A percentile compares a stretch with the other conserved stretches of the same genome.
Evolutionary conservation across 2,797 vertebrate genomes (phyloP).

Genomic region (Squalus acanthias): DNA sequence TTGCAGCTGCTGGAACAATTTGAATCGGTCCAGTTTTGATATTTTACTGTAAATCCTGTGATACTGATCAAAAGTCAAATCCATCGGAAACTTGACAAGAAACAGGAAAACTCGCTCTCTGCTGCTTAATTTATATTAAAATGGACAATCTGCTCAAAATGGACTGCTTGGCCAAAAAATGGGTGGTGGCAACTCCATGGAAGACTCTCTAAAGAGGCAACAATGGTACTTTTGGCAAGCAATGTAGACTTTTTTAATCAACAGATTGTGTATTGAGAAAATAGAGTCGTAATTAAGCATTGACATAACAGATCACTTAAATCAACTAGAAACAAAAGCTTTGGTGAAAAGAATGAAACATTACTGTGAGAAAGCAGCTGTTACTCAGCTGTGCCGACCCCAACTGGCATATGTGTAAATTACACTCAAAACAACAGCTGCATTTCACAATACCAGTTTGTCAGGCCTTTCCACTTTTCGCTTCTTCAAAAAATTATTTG

Average conservation of each 20-base stretch:
- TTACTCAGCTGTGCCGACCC: background rate
- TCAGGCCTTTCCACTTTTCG: background rate
- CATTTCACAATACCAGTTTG: background rate
- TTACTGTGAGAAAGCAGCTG: constrained; percentile 9
- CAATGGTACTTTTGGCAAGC: background rate
- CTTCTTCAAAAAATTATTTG: background rate
- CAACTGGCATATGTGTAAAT: background rate
- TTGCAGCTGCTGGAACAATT: background rate
- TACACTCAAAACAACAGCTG: constrained; percentile 8
- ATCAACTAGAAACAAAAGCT: no score
- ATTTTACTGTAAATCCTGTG: background rate
- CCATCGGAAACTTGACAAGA: background rate
- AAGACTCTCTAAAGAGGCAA: background rate
- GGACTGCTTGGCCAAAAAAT: background rate
- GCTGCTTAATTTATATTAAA: background rate
- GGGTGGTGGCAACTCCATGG: background rate
- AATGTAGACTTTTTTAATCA: background rate
- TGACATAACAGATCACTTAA: background rate
- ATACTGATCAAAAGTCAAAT: background rate
- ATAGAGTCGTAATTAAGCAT: background rate
- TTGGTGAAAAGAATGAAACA: background rate
- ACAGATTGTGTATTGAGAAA: background rate
- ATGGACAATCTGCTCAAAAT: background rate
- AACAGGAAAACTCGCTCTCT: background rate
- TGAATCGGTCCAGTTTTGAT: background rate